phyloP scores from a whole-genome alignment of 2,113 vertebrate genomes.

The Ceyx cyanopectus region DNA sequence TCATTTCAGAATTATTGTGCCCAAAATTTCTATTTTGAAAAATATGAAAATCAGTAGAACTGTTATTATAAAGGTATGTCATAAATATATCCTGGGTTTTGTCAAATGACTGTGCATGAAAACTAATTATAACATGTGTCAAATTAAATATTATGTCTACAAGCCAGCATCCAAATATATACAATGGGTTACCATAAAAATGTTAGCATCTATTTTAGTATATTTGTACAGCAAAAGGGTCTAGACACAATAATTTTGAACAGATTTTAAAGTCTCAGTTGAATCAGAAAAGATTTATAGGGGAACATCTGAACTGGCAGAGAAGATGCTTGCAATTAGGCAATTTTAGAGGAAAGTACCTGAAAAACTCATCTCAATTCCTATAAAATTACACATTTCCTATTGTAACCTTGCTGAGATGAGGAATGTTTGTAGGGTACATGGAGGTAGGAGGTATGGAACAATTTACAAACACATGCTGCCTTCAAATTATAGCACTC shows the following conservation, averaged over 20 bases:
- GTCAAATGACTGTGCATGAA: background rate
- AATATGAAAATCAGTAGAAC: background rate
- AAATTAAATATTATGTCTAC: background rate
- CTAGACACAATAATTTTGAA: background rate
- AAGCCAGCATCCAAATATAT: background rate
- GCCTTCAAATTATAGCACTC: slow-evolving; percentile 10
- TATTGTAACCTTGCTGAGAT: background rate
- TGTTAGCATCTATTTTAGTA: background rate
- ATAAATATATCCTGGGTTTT: background rate
- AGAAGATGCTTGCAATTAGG: background rate
- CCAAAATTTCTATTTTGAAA: background rate
- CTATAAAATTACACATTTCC: background rate
- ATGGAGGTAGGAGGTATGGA: background rate
- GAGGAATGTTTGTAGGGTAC: background rate
- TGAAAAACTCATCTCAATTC: background rate
- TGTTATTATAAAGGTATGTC: background rate
- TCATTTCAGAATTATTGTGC: background rate
- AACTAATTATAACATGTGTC: background rate
- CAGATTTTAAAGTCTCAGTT: background rate
- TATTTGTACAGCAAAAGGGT: background rate
- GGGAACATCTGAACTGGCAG: background rate
- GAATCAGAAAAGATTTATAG: background rate
- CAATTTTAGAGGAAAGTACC: background rate
- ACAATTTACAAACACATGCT: slow-evolving; percentile 22
- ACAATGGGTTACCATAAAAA: fast-evolving